Conservation (phyloP, 2,113 vertebrate species). For the Brevimyrus niger region DNA sequence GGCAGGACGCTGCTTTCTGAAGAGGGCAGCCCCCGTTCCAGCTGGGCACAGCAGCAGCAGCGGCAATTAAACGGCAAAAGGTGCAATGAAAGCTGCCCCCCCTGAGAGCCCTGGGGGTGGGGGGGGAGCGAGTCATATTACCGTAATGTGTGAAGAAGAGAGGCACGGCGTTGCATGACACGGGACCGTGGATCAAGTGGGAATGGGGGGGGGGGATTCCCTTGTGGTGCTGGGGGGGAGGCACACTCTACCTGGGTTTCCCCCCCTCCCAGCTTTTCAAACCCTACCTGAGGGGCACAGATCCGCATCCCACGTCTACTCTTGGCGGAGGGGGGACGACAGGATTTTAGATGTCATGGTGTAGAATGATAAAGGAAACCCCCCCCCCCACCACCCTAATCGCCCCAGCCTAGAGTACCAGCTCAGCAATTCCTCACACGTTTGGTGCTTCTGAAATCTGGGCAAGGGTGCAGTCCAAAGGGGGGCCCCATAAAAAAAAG, state of each 20-base stretch:
- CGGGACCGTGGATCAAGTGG: background rate
- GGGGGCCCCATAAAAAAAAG: background rate
- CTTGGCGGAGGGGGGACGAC: background rate
- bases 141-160: background rate
- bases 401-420: background rate
- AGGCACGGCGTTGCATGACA: background rate
- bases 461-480: background rate
- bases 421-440: background rate
- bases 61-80: slow-evolving; percentile 1
- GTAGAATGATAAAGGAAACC: background rate
- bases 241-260: background rate
- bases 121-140: too few species aligned
- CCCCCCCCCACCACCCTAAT: background rate
- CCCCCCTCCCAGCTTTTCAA: background rate
- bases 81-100: background rate
- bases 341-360: background rate
- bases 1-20: background rate
- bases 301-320: background rate
- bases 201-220: background rate
- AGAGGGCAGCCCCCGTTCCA: too few species aligned
- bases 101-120: background rate
- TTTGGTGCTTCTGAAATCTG: background rate
- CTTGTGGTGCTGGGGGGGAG: background rate
- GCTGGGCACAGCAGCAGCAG: background rate
- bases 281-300: background rate